Base-by-base conservation (phyloP, 2,888 invertebrate genomes). In the Exephanes ischioxanthus region DNA sequence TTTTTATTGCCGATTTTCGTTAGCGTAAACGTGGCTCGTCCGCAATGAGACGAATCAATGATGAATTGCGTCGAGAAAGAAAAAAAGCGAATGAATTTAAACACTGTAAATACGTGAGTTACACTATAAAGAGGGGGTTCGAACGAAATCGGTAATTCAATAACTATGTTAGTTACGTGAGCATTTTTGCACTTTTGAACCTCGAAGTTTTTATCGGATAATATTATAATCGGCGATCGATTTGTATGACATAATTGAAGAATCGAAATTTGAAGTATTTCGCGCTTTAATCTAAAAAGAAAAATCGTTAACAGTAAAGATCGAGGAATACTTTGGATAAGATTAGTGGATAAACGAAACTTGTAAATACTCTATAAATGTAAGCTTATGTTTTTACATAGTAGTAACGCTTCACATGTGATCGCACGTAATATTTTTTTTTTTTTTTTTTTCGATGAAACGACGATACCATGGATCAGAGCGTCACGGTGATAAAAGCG, bases 301-400 rank as follows among this genome's bases (percentile, higher is more conserved):
- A 48, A 22, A 70, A 78, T 66, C 71, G 67, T 78, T 19, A 58
- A 48, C 22, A 66, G 9, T 22, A 66, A 55, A 82, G 45, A 70
- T 41, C 6, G 63, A 63, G 22, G 63, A 70, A 48, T 75, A 63
- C 55, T 76, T 76, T 37, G 48, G 14, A 37, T n/a, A 70, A 53
- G 67, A 75, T 37, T 9, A 41, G 77, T 83, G 14, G 80, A 77
- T 53, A 16, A 85, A 70, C 45, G 41, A 77, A 83, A 80, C 51
- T 83, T 85, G 83, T 85, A 83, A 83, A 85, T 83, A 85, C 70
- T 80, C 71, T 75, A 80, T 66, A 67, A 72, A 72, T 72, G 79
- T 82, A 85, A 85, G 66, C 66, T 85, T 76, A 71, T 55, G 82
- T 85, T 83, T 85, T 82, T 85, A 79, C 70, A 61, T 78, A 73